phyloP scores from a whole-genome alignment of 2,888 invertebrate species.

The Stenolophus ochropezus region DNA sequence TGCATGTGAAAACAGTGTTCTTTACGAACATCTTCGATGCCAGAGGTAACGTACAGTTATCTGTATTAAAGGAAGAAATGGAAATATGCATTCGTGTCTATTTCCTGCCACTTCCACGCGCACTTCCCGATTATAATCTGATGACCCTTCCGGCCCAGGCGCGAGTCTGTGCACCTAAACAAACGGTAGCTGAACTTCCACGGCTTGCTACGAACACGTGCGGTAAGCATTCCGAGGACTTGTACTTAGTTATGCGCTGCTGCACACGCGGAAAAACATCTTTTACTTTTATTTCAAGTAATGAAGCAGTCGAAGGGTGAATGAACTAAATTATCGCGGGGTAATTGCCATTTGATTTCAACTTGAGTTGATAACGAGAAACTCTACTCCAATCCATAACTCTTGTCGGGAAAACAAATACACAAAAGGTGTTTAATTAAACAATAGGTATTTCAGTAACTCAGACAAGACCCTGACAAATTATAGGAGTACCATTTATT shows the following conservation, averaged over 20 bases:
- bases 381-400: too few species aligned
- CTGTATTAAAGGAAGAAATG: too few species aligned
- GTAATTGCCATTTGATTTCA: not conserved
- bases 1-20: too few species aligned
- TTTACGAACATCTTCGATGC: too few species aligned
- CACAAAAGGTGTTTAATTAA: too few species aligned
- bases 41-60: too few species aligned
- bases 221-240: not conserved
- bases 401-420: too few species aligned
- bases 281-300: constrained; percentile 38
- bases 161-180: not conserved
- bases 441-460: too few species aligned
- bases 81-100: not conserved
- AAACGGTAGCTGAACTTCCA: constrained; percentile 8
- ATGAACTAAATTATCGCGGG: constrained; percentile 10
- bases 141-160: constrained; percentile 25
- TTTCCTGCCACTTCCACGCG: not conserved
- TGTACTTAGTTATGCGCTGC: constrained; percentile 26
- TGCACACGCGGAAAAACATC: constrained; percentile 19
- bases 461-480: too few species aligned
- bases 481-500: too few species aligned
- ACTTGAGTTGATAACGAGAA: too few species aligned
- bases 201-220: not conserved
- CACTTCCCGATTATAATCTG: constrained; percentile 29
- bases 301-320: constrained; percentile 18